Conservation (phyloP, 2,113 vertebrate species). For the Callithrix jacchus region DNA sequence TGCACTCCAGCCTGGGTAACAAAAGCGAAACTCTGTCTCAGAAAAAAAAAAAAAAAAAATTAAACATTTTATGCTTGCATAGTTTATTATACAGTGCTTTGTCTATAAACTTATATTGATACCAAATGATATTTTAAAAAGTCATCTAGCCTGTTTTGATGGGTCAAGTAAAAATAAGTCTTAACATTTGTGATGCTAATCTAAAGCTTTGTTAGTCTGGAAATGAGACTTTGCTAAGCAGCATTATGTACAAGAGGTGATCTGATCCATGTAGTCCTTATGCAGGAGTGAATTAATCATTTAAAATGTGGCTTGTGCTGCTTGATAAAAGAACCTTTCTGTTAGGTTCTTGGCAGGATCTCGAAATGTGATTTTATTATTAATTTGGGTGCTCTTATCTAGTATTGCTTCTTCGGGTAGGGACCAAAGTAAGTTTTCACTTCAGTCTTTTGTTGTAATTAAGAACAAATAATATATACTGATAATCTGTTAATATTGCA, state of each 20-base stretch:
- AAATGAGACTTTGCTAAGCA: conserved; percentile 56
- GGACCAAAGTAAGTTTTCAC: neutral
- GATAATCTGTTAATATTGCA: neutral
- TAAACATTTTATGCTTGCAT: neutral
- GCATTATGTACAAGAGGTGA: conserved; percentile 72
- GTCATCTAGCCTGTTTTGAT: conserved; percentile 8
- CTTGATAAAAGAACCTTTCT: conserved; percentile 62
- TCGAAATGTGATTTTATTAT: conserved; percentile 57
- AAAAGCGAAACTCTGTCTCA: no score
- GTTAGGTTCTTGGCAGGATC: conserved; percentile 36
- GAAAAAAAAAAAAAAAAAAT: neutral
- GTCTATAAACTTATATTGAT: neutral
- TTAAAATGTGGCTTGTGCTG: conserved; percentile 64
- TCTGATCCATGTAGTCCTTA: conserved; percentile 57
- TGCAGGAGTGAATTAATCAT: conserved; percentile 67
- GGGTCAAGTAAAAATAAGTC: neutral
- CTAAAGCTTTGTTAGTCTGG: conserved; percentile 38
- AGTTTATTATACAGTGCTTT: neutral
- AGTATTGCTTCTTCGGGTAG: conserved; percentile 31
- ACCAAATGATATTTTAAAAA: neutral
- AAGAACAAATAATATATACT: conserved; percentile 6
- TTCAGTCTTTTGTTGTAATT: neutral
- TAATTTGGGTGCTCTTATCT: conserved; percentile 18
- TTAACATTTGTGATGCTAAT: conserved; percentile 11
- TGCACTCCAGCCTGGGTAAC: no score